Evolutionary conservation across 1,140 invertebrate species (phyloP), one percentile per base, ranked within the genome.

Genomic region (Drosophila trapezifrons): DNA sequence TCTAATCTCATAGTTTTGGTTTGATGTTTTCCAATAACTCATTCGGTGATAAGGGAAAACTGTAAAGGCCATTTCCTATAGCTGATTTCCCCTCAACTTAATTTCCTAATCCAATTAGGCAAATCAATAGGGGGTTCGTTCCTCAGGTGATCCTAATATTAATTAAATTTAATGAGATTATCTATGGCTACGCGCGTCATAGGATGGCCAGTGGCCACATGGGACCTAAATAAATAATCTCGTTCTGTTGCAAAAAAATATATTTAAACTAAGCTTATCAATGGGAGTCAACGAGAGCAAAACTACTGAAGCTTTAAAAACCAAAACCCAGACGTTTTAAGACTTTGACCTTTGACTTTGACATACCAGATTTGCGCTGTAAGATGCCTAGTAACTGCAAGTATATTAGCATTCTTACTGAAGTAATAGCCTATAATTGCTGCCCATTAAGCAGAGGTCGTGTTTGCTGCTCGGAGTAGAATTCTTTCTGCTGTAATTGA

Each of bases 1-100:
- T 86, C 82, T 86, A 72, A 86, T 86, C 82, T 55, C 43, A 66
- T 54, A 62, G 57, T 76, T 82, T 17, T 29, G 43, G 63, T 40
- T 62, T 58, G 20, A 62, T 56, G 59, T 66, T 47, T 73, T 60
- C 32, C 45, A 67, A 79, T 78, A 65, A 37, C 67, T 62, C 59
- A 71, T 55, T 74, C 10, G 17, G 2, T 8, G 70, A 73, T 60
- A 73, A 73, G 55, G 27, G 13, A n/a, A 58, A 40, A 25, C 27
- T 29, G 35, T n/a, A 20, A 18, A 72, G 18, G 22, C 45, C 9
- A 22, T 38, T 72, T 47, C 51, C 43, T 38, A 10, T 13, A 22
- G 18, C 35, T 45, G 22, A 18, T 46, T 67, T 54, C n/a, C 47
- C 12, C 13, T 7, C 27, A 57, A 20, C 12, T 71, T 38, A 81